Base-by-base conservation (phyloP, 2,888 invertebrate genomes). In the Andrena marginata region DNA sequence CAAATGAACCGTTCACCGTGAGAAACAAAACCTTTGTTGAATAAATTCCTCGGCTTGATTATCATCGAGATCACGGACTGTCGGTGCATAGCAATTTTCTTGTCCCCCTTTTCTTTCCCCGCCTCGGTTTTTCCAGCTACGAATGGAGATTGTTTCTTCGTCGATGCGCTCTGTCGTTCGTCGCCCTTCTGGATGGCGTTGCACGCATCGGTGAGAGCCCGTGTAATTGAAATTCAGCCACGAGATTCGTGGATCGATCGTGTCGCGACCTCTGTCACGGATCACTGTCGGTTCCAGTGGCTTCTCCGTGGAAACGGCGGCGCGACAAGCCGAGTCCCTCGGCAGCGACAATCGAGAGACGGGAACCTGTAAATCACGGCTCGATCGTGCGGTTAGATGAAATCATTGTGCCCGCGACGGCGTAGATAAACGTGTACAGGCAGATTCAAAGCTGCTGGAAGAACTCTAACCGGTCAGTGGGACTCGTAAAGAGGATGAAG, bases 361-460 rank as follows among this genome's bases (percentile, higher is more conserved):
- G 77, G 77, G 48, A 60, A 54, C 68, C 56, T 80, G 69, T 80
- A 78, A 85, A 86, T 86, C 80, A 74, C 74, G 48, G 31, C 59
- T 59, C 56, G 79, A 85, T 86, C 77, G 68, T 48, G 54, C 29
- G 35, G 31, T 29, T 69, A 62, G 84, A 84, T 80, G 86, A 86
- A 71, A 86, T 77, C 60, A 80, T 85, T 70, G 80, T 71, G 60
- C 72, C 20, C 68, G 68, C 51, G 71, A 77, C 64, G 72, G 64
- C 7, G 23, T 64, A 77, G 80, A 85, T 86, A 69, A 73, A 75
- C 60, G 64, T 71, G 10, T 54, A 42, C 5, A 56, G 33, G 23
- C 16, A 16, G 13, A 2, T 63, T 35, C 13, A 42, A 56, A 23
- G 56, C 54, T n/a, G 54, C 54, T 54, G 54, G 54, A 20, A 20